Conservation (phyloP, 2,888 invertebrate species). For the Hirtodrosophila alboralis region DNA sequence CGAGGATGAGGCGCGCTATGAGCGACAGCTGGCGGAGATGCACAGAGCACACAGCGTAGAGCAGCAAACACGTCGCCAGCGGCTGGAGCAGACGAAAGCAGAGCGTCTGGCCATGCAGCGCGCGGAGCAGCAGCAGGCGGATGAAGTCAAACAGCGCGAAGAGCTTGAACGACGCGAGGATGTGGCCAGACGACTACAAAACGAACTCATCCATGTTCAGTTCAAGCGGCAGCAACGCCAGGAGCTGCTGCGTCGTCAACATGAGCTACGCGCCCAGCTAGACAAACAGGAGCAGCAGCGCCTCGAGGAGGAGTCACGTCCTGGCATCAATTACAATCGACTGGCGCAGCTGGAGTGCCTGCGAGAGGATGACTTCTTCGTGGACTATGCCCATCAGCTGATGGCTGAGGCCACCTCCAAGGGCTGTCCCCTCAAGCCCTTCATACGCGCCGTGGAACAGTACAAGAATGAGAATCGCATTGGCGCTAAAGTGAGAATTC, state of each 20-base stretch:
- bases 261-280: conserved; percentile 43
- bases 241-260: conserved; percentile 49
- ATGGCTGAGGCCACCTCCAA: conserved; percentile 62
- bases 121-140: conserved; percentile 70
- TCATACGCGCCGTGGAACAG: conserved; percentile 68
- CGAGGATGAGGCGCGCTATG: conserved; percentile 84
- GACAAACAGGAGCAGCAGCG: conserved; percentile 68
- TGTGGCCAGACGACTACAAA: conserved; percentile 75
- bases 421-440: conserved; percentile 72
- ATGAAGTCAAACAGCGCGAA: conserved; percentile 52
- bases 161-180: conserved; percentile 64
- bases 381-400: conserved; percentile 64
- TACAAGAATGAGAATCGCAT: conserved; percentile 77
- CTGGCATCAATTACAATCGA: conserved; percentile 62
- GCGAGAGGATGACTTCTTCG: conserved; percentile 64
- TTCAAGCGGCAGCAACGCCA: conserved; percentile 55
- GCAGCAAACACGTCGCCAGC: conserved; percentile 76
- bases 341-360: conserved; percentile 64
- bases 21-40: conserved; percentile 85
- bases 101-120: conserved; percentile 77
- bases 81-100: conserved; percentile 69
- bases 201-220: conserved; percentile 55
- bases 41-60: conserved; percentile 82
- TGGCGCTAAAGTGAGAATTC: conserved; percentile 66
- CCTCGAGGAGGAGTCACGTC: conserved; percentile 60